These are phyloP conservation scores for Cryptoblepharus egeriae DNA, from an alignment of 2,797 vertebrate species.

Conservation along the genomic window DNA sequence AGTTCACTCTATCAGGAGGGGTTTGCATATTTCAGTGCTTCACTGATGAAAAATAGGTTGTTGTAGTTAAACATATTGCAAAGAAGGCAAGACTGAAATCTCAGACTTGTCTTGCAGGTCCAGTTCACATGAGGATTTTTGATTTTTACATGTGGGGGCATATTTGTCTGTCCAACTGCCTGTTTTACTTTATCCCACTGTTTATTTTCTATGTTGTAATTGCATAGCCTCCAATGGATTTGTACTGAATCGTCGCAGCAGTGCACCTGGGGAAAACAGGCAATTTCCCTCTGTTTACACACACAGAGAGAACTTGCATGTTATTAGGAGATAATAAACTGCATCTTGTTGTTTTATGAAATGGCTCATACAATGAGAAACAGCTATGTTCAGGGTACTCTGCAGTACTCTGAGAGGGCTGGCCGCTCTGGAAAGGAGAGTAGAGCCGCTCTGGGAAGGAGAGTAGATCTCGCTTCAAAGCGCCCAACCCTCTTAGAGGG, in stretches of 20 bases:
- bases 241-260: neutral
- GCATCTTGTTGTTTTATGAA: constrained; percentile 32
- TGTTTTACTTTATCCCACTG: neutral
- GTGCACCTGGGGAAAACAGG: neutral
- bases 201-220: constrained; percentile 40
- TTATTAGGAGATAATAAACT: constrained; percentile 29
- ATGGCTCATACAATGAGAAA: constrained; percentile 6
- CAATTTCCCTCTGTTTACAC: constrained; percentile 34
- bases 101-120: neutral
- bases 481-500: no score
- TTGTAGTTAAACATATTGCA: neutral
- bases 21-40: neutral
- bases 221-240: neutral
- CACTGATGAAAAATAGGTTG: neutral
- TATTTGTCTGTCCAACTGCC: neutral
- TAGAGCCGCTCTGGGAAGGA: no score
- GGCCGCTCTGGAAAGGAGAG: no score
- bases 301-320: neutral
- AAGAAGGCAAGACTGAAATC: neutral
- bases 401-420: no score
- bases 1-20: neutral
- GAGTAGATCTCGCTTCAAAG: no score
- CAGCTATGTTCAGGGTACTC: neutral
- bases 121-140: neutral
- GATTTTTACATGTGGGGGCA: neutral